Evolutionary conservation across 2,888 invertebrate species (phyloP).

Genomic region (Macrosiphum euphorbiae): DNA sequence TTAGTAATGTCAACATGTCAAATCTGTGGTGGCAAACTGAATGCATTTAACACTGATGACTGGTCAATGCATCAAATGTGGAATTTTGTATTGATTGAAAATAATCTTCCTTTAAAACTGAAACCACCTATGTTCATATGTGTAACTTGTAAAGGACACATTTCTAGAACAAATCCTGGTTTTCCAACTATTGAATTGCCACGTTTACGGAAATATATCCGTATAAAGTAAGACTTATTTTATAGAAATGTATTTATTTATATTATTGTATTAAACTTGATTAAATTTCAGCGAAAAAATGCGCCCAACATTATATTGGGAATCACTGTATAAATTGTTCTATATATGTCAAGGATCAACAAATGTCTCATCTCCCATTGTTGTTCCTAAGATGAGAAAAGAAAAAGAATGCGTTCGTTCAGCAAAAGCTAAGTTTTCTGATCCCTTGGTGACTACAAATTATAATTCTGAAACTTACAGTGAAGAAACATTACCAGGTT

Average conservation of each 20-base stretch:
- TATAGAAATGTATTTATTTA: not conserved
- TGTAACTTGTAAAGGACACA: not conserved
- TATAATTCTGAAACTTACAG: not conserved
- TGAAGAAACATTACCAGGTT: too few species aligned
- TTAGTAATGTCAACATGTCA: constrained; percentile 12
- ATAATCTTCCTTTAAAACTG: constrained; percentile 13
- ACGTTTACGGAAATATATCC: not conserved
- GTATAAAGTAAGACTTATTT: not conserved
- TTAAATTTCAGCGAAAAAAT: constrained; percentile 11
- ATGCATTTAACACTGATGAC: not conserved
- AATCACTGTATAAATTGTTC: not conserved
- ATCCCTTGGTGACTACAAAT: not conserved
- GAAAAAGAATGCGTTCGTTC: not conserved
- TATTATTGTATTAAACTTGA: not conserved
- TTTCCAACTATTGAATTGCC: not conserved
- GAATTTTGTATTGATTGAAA: not conserved
- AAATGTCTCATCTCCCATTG: not conserved
- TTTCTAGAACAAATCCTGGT: not conserved
- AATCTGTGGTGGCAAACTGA: constrained; percentile 5
- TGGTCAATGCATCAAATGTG: constrained; percentile 24
- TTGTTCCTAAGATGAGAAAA: not conserved
- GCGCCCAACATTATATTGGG: not conserved
- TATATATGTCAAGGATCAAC: not conserved
- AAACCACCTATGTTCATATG: constrained; percentile 38
- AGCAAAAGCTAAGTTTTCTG: constrained; percentile 20